A percentile compares a stretch with the other conserved stretches of the same genome.
phyloP scores from a whole-genome alignment of 2,113 vertebrate species.

The Phaethon lepturus region DNA sequence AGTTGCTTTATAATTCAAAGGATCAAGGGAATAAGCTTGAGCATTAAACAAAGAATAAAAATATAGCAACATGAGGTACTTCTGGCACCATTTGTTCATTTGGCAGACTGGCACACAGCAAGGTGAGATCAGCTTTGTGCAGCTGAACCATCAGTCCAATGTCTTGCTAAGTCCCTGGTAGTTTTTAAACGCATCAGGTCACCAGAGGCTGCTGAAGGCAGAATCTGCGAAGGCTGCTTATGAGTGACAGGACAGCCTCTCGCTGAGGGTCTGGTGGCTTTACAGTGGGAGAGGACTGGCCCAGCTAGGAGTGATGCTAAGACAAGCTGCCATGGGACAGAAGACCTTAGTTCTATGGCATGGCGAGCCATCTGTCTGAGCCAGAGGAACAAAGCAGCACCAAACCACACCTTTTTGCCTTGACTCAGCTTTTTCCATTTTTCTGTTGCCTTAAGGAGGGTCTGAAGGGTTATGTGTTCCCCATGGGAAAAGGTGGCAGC shows the following conservation, averaged over 20 bases:
- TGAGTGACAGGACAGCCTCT: not conserved
- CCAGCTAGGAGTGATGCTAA: not conserved
- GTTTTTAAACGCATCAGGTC: not conserved
- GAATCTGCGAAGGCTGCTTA: not conserved
- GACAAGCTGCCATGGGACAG: not conserved
- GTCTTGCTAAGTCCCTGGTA: not conserved
- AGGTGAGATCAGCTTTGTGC: not conserved
- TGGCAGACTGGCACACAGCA: not conserved
- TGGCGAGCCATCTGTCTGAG: fast-evolving
- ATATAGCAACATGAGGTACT: not conserved
- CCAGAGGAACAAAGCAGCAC: not conserved
- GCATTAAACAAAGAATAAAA: not conserved
- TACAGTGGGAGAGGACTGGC: not conserved
- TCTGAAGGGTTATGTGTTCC: not conserved
- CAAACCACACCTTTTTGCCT: not conserved
- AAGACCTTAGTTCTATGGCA: not conserved
- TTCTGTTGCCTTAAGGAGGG: not conserved
- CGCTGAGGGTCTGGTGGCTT: fast-evolving
- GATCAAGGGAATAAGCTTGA: not conserved
- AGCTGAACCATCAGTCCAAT: not conserved
- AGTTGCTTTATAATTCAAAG: not conserved
- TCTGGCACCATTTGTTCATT: not conserved
- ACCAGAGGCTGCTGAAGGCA: not conserved
- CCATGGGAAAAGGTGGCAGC: not conserved
- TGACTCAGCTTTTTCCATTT: not conserved